Evolutionary conservation across 2,888 invertebrate species (phyloP).

Genomic region (Torymus texanus): DNA sequence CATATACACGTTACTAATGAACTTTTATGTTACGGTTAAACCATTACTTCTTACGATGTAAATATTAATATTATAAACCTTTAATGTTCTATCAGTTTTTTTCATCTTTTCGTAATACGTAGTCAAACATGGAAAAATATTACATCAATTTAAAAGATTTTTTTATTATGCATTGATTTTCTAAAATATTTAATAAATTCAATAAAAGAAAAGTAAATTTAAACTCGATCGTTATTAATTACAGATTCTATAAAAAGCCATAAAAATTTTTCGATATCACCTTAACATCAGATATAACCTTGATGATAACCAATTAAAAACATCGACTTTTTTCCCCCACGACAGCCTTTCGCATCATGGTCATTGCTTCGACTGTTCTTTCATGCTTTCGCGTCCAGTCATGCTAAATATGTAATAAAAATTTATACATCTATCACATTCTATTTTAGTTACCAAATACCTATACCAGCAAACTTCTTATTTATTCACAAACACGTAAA

Average conservation of each 20-base stretch:
- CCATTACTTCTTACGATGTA: too few relatives aligned
- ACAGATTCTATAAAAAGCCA: too few relatives aligned
- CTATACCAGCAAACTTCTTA: background rate
- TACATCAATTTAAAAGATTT: too few relatives aligned
- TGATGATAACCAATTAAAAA: conserved; percentile 37
- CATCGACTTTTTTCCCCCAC: conserved; percentile 18
- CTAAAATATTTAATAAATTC: background rate
- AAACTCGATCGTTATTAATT: background rate
- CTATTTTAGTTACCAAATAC: conserved; percentile 46
- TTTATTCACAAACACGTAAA: background rate
- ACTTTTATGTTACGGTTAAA: too few relatives aligned
- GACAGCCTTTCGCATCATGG: too few relatives aligned
- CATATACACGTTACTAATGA: too few relatives aligned
- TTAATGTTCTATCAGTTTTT: too few relatives aligned
- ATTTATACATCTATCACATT: conserved; percentile 39
- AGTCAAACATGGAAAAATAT: too few relatives aligned
- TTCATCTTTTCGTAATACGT: too few relatives aligned
- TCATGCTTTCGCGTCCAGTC: conserved; percentile 3
- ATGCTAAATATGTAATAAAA: conserved; percentile 39
- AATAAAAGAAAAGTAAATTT: background rate
- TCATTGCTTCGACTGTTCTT: background rate
- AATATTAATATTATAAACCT: too few relatives aligned
- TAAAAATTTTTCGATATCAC: background rate
- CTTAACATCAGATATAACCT: conserved; percentile 3
- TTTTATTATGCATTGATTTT: too few relatives aligned